Conservation (phyloP, 2,113 vertebrate species). For the Oncorhynchus gorbuscha region DNA sequence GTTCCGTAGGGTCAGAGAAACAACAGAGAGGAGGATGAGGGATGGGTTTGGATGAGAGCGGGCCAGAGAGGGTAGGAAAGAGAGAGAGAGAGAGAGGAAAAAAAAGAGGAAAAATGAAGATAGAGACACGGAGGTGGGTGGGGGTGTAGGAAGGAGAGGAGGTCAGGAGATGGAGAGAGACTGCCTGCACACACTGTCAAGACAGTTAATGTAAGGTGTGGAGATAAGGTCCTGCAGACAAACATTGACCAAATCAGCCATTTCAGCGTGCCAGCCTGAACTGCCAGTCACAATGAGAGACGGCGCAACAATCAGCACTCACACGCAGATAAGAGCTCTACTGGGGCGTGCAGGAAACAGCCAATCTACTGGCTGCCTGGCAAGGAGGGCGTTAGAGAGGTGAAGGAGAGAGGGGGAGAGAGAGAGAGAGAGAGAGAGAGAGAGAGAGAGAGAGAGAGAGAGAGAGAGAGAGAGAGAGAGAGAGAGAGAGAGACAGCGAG, state of each 20-base stretch:
- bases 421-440: too few relatives aligned
- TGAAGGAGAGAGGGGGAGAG: slow-evolving; percentile 37
- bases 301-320: slow-evolving; percentile 78
- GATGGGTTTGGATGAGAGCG: not conserved
- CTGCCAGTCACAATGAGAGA: slow-evolving; percentile 80
- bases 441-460: not conserved
- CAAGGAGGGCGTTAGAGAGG: slow-evolving; percentile 43
- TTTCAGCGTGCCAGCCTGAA: slow-evolving; percentile 71
- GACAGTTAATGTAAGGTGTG: slow-evolving; percentile 80
- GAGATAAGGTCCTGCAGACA: slow-evolving; percentile 79
- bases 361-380: slow-evolving; percentile 68
- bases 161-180: slow-evolving; percentile 71
- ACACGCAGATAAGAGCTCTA: slow-evolving; percentile 74
- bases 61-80: not conserved
- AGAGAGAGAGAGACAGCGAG: not conserved
- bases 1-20: slow-evolving; percentile 1
- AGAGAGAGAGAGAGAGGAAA: not conserved
- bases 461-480: slow-evolving; percentile 2
- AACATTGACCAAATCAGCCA: slow-evolving; percentile 81
- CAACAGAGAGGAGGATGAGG: slow-evolving; percentile 28
- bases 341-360: slow-evolving; percentile 73
- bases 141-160: slow-evolving; percentile 18
- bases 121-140: slow-evolving; percentile 42
- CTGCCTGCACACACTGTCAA: slow-evolving; percentile 76
- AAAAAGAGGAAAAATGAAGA: slow-evolving; percentile 40